phyloP scores from a whole-genome alignment of 2,113 vertebrate species.

The Anseranas semipalmata region DNA sequence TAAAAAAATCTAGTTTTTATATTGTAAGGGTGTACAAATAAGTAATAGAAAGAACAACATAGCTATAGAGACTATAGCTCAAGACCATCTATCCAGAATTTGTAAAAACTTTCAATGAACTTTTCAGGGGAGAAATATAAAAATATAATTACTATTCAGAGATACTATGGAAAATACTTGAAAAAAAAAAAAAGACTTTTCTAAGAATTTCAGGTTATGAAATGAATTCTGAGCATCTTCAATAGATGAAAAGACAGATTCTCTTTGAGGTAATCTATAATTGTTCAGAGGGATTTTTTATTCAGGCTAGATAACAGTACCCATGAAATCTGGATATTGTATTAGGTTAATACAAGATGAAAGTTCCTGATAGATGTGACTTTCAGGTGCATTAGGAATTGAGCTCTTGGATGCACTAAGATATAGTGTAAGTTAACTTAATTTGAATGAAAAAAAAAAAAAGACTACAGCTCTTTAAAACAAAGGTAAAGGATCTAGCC shows the following conservation, averaged over 20 bases:
- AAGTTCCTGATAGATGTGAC: neutral
- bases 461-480: neutral
- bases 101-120: neutral
- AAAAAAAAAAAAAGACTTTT: neutral
- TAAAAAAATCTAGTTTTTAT: neutral
- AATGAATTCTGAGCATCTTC: neutral
- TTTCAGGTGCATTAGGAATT: neutral
- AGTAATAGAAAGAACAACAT: neutral
- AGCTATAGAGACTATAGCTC: neutral
- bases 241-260: neutral
- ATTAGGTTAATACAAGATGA: fast-evolving
- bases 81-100: neutral
- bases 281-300: neutral
- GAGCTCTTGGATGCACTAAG: neutral
- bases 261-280: neutral
- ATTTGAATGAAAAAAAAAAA: neutral
- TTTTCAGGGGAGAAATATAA: neutral
- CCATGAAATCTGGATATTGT: neutral
- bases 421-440: neutral
- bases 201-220: neutral
- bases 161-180: neutral
- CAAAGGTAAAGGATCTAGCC: neutral
- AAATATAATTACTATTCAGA: neutral
- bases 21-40: neutral
- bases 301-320: neutral